Evolutionary conservation across 2,113 vertebrate genomes (phyloP).

Genomic region (Callopanchax toddi): DNA sequence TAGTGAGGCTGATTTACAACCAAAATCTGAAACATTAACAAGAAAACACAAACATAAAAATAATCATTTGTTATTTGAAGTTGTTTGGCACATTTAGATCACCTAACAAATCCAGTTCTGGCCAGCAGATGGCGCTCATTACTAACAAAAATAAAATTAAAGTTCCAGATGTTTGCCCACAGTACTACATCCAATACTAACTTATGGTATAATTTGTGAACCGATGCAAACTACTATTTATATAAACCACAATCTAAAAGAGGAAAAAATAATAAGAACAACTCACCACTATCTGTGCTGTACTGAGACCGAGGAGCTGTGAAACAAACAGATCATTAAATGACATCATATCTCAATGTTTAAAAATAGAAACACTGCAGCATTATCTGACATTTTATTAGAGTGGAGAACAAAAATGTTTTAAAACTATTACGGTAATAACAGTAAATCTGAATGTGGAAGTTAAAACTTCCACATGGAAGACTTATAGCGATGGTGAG

Average conservation of each 20-base stretch:
- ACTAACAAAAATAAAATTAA: constrained; percentile 15
- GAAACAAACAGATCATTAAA: constrained; percentile 46
- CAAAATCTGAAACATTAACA: constrained; percentile 84
- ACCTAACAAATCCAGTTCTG: background rate
- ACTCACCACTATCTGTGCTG: constrained; percentile 91
- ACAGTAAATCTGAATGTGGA: no score
- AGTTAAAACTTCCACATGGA: no score
- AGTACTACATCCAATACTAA: constrained; percentile 8
- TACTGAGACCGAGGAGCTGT: constrained; percentile 89
- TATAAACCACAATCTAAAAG: background rate
- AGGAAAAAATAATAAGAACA: background rate
- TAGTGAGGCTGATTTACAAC: constrained; percentile 92
- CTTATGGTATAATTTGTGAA: background rate
- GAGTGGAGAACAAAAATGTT: background rate
- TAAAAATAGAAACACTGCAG: background rate
- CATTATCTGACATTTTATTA: background rate
- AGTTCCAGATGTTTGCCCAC: constrained; percentile 24
- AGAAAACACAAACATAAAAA: background rate
- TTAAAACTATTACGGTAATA: no score
- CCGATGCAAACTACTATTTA: background rate
- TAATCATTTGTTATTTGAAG: background rate
- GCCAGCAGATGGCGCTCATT: constrained; percentile 70
- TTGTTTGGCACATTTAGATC: background rate
- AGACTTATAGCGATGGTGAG: no score
- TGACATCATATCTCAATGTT: background rate